Base-by-base conservation (phyloP, 2,888 invertebrate genomes). In the Nasonovia ribisnigri region DNA sequence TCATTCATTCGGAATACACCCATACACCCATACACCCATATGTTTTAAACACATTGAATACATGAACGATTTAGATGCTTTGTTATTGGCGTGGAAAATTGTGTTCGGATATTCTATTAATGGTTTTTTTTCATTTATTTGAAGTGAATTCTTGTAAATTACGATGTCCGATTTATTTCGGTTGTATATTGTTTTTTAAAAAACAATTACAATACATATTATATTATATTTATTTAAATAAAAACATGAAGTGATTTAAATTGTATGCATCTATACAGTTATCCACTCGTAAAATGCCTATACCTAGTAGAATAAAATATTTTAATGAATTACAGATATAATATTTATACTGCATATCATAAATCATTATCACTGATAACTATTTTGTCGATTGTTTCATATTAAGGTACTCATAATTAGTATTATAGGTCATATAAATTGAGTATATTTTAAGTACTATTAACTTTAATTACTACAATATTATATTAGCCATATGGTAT, bases 1-100 rank as follows among this genome's bases (percentile, higher is more conserved):
- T 92, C 88, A 57, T 92, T 84, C 43, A 54, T 92, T 88, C 42
- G n/a, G 46, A 88, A 84, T 42, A 43, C n/a, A 67, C 42, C 48
- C 87, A 54, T 54, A 54, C 54, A 54, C 54, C 51, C n/a, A 77
- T 36, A 43, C 29, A 60, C 36, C 48, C 57, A 48, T 87, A 92
- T 92, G 92, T 87, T 87, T 67, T 46, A 46, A 87, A 46, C 48
- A 60, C 60, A 87, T 84, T 16, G 86, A 48, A 87, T 88, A 26
- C 57, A 87, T 24, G 87, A 13, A 84, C 42, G 42, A 42, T 92
- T 67, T 48, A 60, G 48, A 92, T 87, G 29, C 36, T 84, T 84
- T 90, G 67, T 77, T 46, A n/a, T 90, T 48, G 90, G 16, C 46
- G 54, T 77, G 29, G 29, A 89, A 43, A 43, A 57, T 54, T 88